phyloP scores from a whole-genome alignment of 2,888 invertebrate species.

The Ecliptopera silaceata region DNA sequence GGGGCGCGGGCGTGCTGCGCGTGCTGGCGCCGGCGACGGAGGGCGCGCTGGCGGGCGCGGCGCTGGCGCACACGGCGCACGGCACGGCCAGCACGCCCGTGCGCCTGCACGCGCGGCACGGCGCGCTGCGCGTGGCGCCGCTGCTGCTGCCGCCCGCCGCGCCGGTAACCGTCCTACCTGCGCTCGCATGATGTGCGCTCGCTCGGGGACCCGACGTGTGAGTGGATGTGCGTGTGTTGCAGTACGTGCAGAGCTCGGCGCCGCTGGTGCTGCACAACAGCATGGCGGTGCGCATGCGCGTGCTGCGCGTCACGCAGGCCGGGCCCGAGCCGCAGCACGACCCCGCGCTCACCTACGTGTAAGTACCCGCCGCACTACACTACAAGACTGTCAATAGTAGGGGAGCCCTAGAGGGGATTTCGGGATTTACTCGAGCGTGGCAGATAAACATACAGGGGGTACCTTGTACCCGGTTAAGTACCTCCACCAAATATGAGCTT shows the following conservation, averaged over 20 bases:
- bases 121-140: constrained; percentile 22
- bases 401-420: too few relatives aligned
- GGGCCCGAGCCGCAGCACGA: constrained; percentile 52
- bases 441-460: too few relatives aligned
- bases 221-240: constrained; percentile 19
- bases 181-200: background rate
- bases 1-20: constrained; percentile 27
- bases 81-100: constrained; percentile 6
- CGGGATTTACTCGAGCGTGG: too few relatives aligned
- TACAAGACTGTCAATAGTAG: too few relatives aligned
- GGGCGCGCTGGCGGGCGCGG: constrained; percentile 15
- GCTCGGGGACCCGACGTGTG: background rate
- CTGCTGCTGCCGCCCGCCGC: constrained; percentile 45
- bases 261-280: constrained; percentile 91
- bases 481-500: too few relatives aligned
- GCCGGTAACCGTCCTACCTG: constrained; percentile 38
- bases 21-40: constrained; percentile 33
- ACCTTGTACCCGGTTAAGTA: too few relatives aligned
- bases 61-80: constrained; percentile 12
- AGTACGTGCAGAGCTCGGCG: constrained; percentile 78
- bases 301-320: constrained; percentile 85
- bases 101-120: constrained; percentile 17
- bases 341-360: constrained; percentile 82
- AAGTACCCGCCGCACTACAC: constrained; percentile 35
- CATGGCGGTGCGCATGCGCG: constrained; percentile 91